Base-by-base conservation (phyloP, 2,113 vertebrate genomes). In the Psilopogon haemacephalus region DNA sequence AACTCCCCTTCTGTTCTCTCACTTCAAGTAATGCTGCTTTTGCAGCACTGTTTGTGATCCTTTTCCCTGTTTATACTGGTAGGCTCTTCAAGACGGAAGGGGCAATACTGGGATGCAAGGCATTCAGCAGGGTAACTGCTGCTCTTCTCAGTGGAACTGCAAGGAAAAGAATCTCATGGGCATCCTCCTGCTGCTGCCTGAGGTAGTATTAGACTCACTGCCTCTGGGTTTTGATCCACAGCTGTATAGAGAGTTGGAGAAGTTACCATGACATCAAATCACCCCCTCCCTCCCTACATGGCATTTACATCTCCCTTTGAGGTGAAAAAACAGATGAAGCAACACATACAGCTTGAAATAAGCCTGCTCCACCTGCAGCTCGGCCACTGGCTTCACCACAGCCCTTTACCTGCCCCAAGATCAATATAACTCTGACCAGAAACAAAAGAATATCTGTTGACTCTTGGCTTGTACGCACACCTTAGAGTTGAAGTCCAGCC, bases 231-330 rank as follows among this genome's bases (percentile, higher is more conserved):
- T 28, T 15, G 42, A 26, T 18, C 15, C 9, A n/a, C 86, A 50
- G 79, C 85, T 64, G 55, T 27, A 18, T 0, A 1, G 15, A 26
- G 1, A 55, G 63, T 2, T 28, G 50, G 55, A 75, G 64, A 80
- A 95, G 75, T 83, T 37, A 86, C 90, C 88, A 64, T 56, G 90
- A 93, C 93, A 95, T 33, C 86, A 52, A 15, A 74, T 40, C 71
- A 74, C 52, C 82, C 70, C 68, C n/a, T 52, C 65, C 40, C 52
- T 56, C 72, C 75, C 50, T n/a, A 55, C 46, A 14, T 3, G 37
- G 46, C 79, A 70, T 83, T 93, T 50, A 27, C 65, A 56, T 52
- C 76, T 84, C 30, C 46, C 76, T 80, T 30, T 2, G 44, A 87
- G 74, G 30, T 37, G 55, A 40, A 74, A 40, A 74, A 67, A 46